Evolutionary conservation across 2,113 vertebrate genomes (phyloP).

Genomic region (Xiphophorus couchianus): DNA sequence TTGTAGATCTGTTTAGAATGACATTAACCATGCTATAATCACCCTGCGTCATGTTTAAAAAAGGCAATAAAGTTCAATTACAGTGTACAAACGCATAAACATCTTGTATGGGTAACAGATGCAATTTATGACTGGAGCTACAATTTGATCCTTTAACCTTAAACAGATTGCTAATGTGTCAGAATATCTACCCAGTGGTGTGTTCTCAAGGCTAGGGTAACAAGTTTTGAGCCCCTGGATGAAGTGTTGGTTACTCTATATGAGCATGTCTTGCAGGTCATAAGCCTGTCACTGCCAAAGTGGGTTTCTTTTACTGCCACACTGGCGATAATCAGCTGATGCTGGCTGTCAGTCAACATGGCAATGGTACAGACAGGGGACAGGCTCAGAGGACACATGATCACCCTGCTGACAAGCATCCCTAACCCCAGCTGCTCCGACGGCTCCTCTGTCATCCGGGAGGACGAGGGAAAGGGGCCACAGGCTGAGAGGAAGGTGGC

Average conservation of each 20-base stretch:
- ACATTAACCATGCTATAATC: constrained; percentile 7
- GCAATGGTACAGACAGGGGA: constrained; percentile 58
- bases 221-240: constrained; percentile 59
- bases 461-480: constrained; percentile 18
- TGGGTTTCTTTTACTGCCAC: constrained; percentile 77
- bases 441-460: constrained; percentile 67
- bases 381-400: constrained; percentile 67
- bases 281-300: constrained; percentile 73
- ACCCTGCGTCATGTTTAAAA: constrained; percentile 23
- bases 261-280: constrained; percentile 69
- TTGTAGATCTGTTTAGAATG: constrained; percentile 32
- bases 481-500: constrained; percentile 58
- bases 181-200: constrained; percentile 63
- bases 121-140: constrained; percentile 66
- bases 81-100: constrained; percentile 62
- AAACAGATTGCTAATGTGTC: constrained; percentile 77
- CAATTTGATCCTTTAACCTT: constrained; percentile 75
- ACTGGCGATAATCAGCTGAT: constrained; percentile 79
- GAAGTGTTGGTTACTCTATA: constrained; percentile 76
- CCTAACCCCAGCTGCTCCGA: constrained; percentile 68
- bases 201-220: constrained; percentile 69
- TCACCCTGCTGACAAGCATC: constrained; percentile 73
- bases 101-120: constrained; percentile 64
- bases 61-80: constrained; percentile 62
- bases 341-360: constrained; percentile 70